These are phyloP conservation scores for Scaptodrosophila lebanonensis DNA, from an alignment of 1,140 invertebrate genomes.

Conservation along the genomic window DNA sequence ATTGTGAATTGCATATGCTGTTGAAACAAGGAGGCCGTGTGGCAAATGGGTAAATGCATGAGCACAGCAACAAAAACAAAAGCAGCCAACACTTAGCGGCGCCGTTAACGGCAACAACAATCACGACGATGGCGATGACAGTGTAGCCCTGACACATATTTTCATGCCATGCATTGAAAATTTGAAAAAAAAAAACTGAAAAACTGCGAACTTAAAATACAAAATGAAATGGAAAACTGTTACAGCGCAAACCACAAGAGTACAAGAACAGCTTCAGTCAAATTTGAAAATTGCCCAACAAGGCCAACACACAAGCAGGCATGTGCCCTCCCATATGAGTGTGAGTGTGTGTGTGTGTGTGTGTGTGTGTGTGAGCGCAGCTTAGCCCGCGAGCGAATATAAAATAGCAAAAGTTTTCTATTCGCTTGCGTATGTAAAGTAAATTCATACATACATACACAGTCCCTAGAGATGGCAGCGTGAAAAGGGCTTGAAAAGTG, in stretches of 20 bases:
- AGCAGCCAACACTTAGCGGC: slow-evolving; percentile 19
- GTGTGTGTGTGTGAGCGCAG: too few species aligned
- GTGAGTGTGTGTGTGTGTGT: too few species aligned
- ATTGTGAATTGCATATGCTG: too few species aligned
- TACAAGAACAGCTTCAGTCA: not conserved
- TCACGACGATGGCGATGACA: slow-evolving; percentile 3
- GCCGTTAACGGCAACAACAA: too few species aligned
- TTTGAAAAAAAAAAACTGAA: slow-evolving; percentile 21
- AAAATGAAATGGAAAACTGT: slow-evolving; percentile 34
- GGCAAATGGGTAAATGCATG: not conserved
- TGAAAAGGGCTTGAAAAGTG: too few species aligned
- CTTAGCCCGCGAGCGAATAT: not conserved
- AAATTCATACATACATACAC: too few species aligned
- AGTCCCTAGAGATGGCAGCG: too few species aligned
- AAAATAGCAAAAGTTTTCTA: not conserved
- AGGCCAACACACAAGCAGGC: slow-evolving; percentile 4
- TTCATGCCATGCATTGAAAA: slow-evolving; percentile 38
- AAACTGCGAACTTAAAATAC: slow-evolving; percentile 24
- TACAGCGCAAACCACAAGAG: slow-evolving; percentile 12
- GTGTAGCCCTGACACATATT: slow-evolving; percentile 60
- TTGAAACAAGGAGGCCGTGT: too few species aligned
- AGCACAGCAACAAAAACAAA: slow-evolving; percentile 2
- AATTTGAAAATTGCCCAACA: slow-evolving; percentile 14
- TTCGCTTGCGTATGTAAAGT: too few species aligned
- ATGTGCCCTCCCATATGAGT: not conserved